Evolutionary conservation across 2,888 invertebrate species (phyloP), one percentile per base, ranked within the genome.

Genomic region (Malthinus flaveolus): DNA sequence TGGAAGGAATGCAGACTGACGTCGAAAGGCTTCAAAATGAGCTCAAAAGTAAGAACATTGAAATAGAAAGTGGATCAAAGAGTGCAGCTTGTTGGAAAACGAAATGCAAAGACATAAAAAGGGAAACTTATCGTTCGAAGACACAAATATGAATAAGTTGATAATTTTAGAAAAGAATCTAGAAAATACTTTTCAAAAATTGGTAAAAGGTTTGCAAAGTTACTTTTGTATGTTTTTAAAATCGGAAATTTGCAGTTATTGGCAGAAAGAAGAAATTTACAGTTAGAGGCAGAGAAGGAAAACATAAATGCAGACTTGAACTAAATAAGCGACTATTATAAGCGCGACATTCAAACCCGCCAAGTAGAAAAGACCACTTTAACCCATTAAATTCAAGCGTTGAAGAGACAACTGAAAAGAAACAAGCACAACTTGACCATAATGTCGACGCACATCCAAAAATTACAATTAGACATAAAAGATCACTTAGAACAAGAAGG

Each of bases 111-210:
- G 72, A 78, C 72, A 71, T 48, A 78, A 63, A 75, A 80, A 68
- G 71, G 81, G 72, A 75, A 80, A 63, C 74, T 73, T 64, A 72
- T 79, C 52, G 68, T 71, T 68, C n/a, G 72, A 72, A 23, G 73
- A 74, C 48, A 70, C 66, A 42, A 62, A 62, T 10, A 71, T 68
- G 7, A 71, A 72, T 8, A 78, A 75, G 65, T 66, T 84, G 7
- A 74, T 81, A 5, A 64, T 83, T 1, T 80, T 84, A 8, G 84
- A 85, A 66, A 81, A 84, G 70, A 82, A 82, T 70, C 69, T 84
- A 32, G 85, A 85, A 70, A 75, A 81, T 0, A 83, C 83, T 70
- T 84, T 84, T 69, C 83, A 85, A 67, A 84, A 85, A 76, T 68
- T 85, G 79, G 85, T 85, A 73, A 72, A n/a, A n/a, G n/a, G 65